Percentiles rank a stretch among this genome's conserved stretches.
Evolutionary conservation across 2,888 invertebrate genomes (phyloP).

Genomic region (Lithosia quadra): DNA sequence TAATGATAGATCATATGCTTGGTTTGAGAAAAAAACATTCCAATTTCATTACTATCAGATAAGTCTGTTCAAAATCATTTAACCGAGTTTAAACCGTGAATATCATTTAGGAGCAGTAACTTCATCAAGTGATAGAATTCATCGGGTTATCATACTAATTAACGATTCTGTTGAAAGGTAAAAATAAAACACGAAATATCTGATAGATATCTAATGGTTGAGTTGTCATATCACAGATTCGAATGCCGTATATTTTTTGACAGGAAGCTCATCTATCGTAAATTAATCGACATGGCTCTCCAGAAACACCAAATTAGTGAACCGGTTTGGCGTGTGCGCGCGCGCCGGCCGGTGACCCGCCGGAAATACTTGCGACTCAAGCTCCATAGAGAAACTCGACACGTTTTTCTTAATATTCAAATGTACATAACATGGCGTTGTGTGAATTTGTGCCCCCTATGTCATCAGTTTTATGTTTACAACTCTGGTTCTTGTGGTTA

Average conservation of each 20-base stretch:
- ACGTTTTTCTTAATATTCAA: slow-evolving; percentile 61
- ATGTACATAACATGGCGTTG: slow-evolving; percentile 44
- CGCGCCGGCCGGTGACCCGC: slow-evolving; percentile 59
- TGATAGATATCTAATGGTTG: slow-evolving; percentile 58
- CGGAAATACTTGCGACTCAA: slow-evolving; percentile 65
- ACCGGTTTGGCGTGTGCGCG: slow-evolving; percentile 83
- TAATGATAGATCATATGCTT: too few species aligned
- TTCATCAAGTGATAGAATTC: slow-evolving; percentile 31
- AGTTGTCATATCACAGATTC: slow-evolving; percentile 63
- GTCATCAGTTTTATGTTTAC: slow-evolving; percentile 26
- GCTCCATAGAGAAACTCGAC: slow-evolving; percentile 59
- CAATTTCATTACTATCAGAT: neutral
- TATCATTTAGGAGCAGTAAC: slow-evolving; percentile 20
- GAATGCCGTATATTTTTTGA: slow-evolving; percentile 67
- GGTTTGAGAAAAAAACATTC: too few species aligned
- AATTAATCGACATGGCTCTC: slow-evolving; percentile 74
- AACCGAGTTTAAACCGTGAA: slow-evolving; percentile 15
- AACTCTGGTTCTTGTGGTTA: neutral
- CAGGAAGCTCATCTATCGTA: slow-evolving; percentile 78
- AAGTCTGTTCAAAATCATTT: slow-evolving; percentile 12
- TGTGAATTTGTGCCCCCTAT: slow-evolving; percentile 39
- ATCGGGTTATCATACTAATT: slow-evolving; percentile 54
- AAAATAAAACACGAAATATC: slow-evolving; percentile 56
- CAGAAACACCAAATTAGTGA: slow-evolving; percentile 69
- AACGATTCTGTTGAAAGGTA: slow-evolving; percentile 57